A percentile compares a stretch with the other conserved stretches of the same genome.
phyloP scores from a whole-genome alignment of 2,797 vertebrate genomes.

The Gephyroberyx darwinii region DNA sequence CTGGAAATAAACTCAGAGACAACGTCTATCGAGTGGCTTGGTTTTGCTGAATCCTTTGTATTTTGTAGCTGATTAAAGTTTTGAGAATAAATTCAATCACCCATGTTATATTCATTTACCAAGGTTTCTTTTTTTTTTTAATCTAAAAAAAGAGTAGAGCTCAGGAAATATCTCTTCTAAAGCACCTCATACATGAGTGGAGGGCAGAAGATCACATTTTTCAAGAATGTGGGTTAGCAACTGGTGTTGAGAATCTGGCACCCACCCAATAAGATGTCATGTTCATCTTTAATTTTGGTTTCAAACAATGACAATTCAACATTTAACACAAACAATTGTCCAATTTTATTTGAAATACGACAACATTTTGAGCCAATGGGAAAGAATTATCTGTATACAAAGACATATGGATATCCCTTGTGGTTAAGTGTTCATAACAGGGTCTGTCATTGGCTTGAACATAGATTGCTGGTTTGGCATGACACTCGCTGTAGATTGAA shows the following conservation, averaged over 20 bases:
- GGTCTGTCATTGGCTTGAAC: slow-evolving; percentile 34
- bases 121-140: slow-evolving; percentile 41
- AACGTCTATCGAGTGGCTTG: slow-evolving; percentile 37
- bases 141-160: slow-evolving; percentile 30
- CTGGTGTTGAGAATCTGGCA: neutral
- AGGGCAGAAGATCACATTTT: neutral
- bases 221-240: neutral
- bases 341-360: slow-evolving; percentile 5
- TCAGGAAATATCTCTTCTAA: neutral
- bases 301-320: slow-evolving; percentile 34
- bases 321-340: slow-evolving; percentile 2
- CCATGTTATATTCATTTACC: slow-evolving; percentile 12
- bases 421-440: neutral
- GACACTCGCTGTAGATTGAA: neutral
- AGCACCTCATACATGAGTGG: neutral
- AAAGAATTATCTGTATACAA: neutral
- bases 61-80: slow-evolving; percentile 39
- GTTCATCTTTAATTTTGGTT: slow-evolving; percentile 12
- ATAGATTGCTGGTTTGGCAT: slow-evolving; percentile 3
- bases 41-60: slow-evolving; percentile 30
- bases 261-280: neutral
- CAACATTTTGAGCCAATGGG: neutral
- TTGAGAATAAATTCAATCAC: slow-evolving; percentile 33
- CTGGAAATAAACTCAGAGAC: slow-evolving; percentile 62
- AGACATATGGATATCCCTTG: neutral